Evolutionary conservation across 2,888 invertebrate genomes (phyloP).

Genomic region (Oscheius onirici): DNA sequence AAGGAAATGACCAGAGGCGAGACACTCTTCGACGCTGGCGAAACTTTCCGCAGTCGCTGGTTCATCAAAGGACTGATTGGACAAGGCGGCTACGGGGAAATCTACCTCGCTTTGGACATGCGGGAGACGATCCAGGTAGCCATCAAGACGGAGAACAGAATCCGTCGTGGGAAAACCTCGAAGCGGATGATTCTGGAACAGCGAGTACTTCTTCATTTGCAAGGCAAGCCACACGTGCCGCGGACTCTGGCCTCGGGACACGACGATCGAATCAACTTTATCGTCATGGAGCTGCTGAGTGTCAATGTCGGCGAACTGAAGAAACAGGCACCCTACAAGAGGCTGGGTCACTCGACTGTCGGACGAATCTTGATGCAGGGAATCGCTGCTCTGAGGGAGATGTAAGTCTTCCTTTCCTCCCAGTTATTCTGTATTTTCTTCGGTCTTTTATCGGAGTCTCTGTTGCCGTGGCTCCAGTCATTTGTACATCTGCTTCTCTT

Average conservation of each 20-base stretch:
- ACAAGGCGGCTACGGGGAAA: slow-evolving; percentile 54
- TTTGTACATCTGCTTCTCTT: too few species aligned
- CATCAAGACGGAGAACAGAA: slow-evolving; percentile 58
- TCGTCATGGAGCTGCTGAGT: slow-evolving; percentile 61
- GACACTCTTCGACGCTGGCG: slow-evolving; percentile 30
- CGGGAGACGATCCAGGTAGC: slow-evolving; percentile 50
- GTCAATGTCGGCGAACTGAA: slow-evolving; percentile 61
- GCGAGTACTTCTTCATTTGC: slow-evolving; percentile 46
- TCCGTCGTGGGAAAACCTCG: slow-evolving; percentile 46
- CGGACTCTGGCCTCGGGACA: slow-evolving; percentile 52
- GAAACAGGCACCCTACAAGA: slow-evolving; percentile 49
- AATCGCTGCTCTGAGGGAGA: slow-evolving; percentile 13
- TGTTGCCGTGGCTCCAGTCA: too few species aligned
- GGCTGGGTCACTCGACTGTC: slow-evolving; percentile 45
- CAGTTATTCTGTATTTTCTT: too few species aligned
- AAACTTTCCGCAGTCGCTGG: slow-evolving; percentile 44
- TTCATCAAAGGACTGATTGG: slow-evolving; percentile 23
- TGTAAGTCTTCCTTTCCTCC: too few species aligned
- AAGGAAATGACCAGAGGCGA: neutral
- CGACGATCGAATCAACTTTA: slow-evolving; percentile 42
- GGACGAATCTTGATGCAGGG: slow-evolving; percentile 47
- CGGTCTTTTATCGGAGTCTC: too few species aligned
- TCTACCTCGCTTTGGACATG: slow-evolving; percentile 55
- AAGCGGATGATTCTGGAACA: slow-evolving; percentile 62
- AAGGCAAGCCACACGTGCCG: slow-evolving; percentile 59